Percentiles rank a stretch among this genome's conserved stretches.
Conservation (phyloP, 2,797 vertebrate genomes). For the Eulemur mongoz region DNA sequence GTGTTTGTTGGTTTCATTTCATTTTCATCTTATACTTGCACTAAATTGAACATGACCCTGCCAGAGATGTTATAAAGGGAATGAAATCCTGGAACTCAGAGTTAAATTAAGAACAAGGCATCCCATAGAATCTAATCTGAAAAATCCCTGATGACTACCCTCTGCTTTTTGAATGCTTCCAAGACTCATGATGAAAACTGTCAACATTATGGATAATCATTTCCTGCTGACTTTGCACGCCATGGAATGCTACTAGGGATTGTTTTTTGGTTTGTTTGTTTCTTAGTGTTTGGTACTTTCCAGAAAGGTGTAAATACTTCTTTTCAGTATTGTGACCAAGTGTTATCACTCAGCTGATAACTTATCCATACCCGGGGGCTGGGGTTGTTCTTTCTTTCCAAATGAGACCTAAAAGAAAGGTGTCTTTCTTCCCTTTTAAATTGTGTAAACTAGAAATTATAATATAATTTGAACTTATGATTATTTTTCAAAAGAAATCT, state of each 20-base stretch:
- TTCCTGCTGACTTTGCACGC: conserved; percentile 92
- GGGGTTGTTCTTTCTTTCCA: conserved; percentile 67
- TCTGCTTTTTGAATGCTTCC: conserved; percentile 83
- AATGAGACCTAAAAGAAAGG: conserved; percentile 69
- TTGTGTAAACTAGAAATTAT: conserved; percentile 77
- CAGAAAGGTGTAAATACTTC: conserved; percentile 85
- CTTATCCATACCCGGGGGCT: conserved; percentile 63
- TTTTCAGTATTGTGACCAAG: conserved; percentile 81
- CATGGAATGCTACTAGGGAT: conserved; percentile 83
- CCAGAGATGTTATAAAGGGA: conserved; percentile 85
- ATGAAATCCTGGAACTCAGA: conserved; percentile 75
- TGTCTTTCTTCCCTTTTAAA: conserved; percentile 80
- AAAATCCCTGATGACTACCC: conserved; percentile 77
- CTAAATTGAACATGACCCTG: conserved; percentile 82
- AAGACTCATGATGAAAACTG: conserved; percentile 82
- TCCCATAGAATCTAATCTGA: conserved; percentile 51
- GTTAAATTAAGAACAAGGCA: conserved; percentile 55
- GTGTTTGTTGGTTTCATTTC: background rate
- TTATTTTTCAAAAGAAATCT: conserved; percentile 81
- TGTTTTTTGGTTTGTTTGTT: background rate
- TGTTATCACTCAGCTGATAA: conserved; percentile 66
- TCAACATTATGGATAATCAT: conserved; percentile 84
- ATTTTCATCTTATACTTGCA: conserved; percentile 81
- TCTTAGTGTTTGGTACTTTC: conserved; percentile 85
- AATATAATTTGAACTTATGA: conserved; percentile 73